phyloP scores from a whole-genome alignment of 2,113 vertebrate genomes.

The Crocuta crocuta region DNA sequence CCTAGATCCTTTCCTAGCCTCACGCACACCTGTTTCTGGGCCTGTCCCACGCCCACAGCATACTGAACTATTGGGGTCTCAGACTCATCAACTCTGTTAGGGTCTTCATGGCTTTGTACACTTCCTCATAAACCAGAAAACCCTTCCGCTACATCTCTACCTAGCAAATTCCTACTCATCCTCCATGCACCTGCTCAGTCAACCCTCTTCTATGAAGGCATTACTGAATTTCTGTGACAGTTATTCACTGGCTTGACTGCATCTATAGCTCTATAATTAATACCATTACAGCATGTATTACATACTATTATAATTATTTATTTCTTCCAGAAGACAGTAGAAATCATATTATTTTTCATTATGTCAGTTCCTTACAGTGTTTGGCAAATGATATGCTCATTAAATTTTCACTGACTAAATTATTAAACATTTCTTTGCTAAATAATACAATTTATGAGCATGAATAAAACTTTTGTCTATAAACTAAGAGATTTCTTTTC shows the following conservation, averaged over 20 bases:
- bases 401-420: conserved; percentile 50
- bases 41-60: background rate
- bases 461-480: conserved; percentile 23
- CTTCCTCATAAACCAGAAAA: background rate
- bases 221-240: background rate
- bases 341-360: conserved; percentile 29
- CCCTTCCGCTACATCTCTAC: background rate
- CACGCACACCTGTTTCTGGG: background rate
- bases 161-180: background rate
- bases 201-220: background rate
- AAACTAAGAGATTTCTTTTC: background rate
- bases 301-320: background rate
- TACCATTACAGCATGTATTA: background rate
- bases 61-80: background rate
- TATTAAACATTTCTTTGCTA: conserved; percentile 51
- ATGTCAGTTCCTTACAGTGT: background rate
- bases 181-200: background rate
- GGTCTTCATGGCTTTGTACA: background rate
- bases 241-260: background rate
- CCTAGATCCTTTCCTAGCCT: background rate
- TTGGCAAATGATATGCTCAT: conserved; percentile 24
- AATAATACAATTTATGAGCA: conserved; percentile 23
- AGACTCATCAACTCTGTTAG: background rate
- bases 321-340: conserved; percentile 2
- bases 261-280: background rate